phyloP scores from a whole-genome alignment of 2,888 invertebrate species.

The Tipula confusa region DNA sequence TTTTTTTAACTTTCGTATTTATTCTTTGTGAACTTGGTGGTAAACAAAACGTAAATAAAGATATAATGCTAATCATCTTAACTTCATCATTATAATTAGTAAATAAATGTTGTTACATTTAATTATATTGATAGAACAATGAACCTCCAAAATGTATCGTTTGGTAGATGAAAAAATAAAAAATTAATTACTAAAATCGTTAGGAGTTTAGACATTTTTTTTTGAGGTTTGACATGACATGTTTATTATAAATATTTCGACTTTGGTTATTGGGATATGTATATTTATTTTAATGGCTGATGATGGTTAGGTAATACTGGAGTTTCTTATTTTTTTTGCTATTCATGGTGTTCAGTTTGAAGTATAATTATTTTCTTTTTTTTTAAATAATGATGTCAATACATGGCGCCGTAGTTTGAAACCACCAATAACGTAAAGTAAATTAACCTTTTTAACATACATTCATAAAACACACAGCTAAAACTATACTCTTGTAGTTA shows the following conservation, averaged over 20 bases:
- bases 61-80: background rate
- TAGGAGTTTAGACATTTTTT: background rate
- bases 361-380: background rate
- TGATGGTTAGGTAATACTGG: background rate
- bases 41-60: background rate
- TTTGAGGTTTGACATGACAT: background rate
- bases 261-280: background rate
- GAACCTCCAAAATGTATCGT: background rate
- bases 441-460: background rate
- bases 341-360: background rate
- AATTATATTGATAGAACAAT: background rate
- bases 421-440: background rate
- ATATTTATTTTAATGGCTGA: background rate
- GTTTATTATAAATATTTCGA: background rate
- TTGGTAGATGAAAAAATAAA: background rate
- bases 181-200: background rate
- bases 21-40: background rate
- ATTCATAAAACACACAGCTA: background rate
- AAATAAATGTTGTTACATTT: background rate
- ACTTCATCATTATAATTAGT: background rate
- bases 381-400: background rate
- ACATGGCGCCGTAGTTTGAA: background rate
- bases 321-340: background rate
- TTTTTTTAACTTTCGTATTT: background rate
- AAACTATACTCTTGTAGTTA: background rate